Evolutionary conservation across 1,140 invertebrate species (phyloP), one percentile per base, ranked within the genome.

Genomic region (Drosophila kanapiae): DNA sequence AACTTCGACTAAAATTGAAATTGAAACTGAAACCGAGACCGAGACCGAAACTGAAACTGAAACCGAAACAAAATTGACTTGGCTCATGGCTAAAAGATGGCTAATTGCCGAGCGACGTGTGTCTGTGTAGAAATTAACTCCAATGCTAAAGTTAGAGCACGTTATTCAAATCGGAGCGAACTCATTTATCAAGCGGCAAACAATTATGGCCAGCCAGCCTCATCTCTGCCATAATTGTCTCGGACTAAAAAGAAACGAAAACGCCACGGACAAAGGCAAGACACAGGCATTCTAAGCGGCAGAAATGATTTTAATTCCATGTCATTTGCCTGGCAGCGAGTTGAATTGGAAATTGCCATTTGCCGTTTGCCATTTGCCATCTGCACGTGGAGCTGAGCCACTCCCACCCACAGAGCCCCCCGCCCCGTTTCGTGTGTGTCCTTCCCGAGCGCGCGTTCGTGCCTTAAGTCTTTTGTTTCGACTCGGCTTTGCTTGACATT

Each of bases 41-140:
- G 47, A 70, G 45, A 62, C 27, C 47, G 47, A 70, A 62, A 60
- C 48, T n/a, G 60, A 70, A 63, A 65, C 13, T 8, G 59, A 80
- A 58, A 64, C 40, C 16, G 33, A 77, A 68, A 65, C 47, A 27
- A 72, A 75, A 76, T 69, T 56, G 29, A 61, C 43, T 43, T 62
- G 74, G 54, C 82, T 86, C 82, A 87, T 82, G 82, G 83, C 67
- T 87, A 79, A 85, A 76, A 76, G 70, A 86, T 86, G 82, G 82
- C 79, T 86, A 86, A 86, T 86, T 86, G 82, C 83, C 62, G 62
- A 62, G 57, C 49, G 68, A 80, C 82, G 77, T 85, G 76, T 80
- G 76, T 47, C 45, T 76, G 45, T 64, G 70, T 79, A 54, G 63
- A 82, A 87, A 86, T 82, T 79, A 86, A 75, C 76, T 79, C 63